Percentiles rank a stretch among this genome's conserved stretches.
These are phyloP conservation scores for Eupithecia inturbata DNA, from an alignment of 2,888 invertebrate genomes.

Conservation along the genomic window DNA sequence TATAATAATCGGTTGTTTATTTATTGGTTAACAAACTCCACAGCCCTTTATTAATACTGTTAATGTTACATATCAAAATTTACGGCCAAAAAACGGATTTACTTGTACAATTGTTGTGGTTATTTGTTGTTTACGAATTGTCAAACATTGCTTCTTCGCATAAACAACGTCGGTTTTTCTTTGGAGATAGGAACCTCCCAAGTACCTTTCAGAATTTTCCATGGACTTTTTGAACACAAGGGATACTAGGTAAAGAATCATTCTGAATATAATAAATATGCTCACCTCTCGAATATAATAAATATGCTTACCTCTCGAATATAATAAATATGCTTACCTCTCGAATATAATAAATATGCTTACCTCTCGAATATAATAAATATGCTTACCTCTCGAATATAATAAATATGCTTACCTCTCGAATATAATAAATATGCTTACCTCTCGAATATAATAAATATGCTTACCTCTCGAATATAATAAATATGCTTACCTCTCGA, in stretches of 20 bases:
- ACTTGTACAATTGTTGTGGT: no score
- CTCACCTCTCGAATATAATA: constrained; percentile 46
- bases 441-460: constrained; percentile 43
- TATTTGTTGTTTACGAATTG: no score
- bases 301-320: constrained; percentile 43
- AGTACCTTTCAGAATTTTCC: neutral
- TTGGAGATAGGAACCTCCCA: no score
- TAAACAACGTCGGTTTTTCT: no score
- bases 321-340: constrained; percentile 24
- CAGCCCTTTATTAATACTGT: no score
- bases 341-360: constrained; percentile 44
- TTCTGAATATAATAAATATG: neutral
- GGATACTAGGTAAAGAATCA: neutral
- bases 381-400: constrained; percentile 44
- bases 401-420: constrained; percentile 26
- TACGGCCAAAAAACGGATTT: no score
- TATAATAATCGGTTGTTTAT: no score
- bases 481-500: constrained; percentile 33
- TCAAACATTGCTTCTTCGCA: no score
- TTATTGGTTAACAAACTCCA: no score
- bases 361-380: constrained; percentile 46
- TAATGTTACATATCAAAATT: no score
- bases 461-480: constrained; percentile 45
- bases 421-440: constrained; percentile 45
- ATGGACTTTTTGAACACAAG: neutral